phyloP scores from a whole-genome alignment of 2,888 invertebrate genomes.

The Syrista parreyssii region DNA sequence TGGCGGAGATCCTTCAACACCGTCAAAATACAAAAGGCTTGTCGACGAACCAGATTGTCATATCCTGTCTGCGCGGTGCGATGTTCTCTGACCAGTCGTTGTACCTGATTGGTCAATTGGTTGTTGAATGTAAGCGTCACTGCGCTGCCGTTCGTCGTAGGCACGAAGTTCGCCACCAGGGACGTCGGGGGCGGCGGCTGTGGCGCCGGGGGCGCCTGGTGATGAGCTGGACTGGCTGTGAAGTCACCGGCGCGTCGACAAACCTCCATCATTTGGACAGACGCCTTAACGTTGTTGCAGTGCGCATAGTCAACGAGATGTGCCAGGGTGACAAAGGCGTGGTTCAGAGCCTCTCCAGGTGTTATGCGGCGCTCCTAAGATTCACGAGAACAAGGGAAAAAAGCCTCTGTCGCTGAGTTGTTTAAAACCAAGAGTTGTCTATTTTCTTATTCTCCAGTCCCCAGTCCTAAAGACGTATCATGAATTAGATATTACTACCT shows the following conservation, averaged over 20 bases:
- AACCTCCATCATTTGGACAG: slow-evolving; percentile 97
- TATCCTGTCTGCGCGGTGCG: slow-evolving; percentile 74
- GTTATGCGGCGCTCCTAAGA: slow-evolving; percentile 90
- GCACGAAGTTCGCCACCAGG: slow-evolving; percentile 81
- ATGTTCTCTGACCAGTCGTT: slow-evolving; percentile 77
- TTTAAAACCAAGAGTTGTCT: slow-evolving; percentile 10
- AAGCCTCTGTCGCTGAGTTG: slow-evolving; percentile 13
- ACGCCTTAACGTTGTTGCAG: slow-evolving; percentile 96
- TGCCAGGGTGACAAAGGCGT: slow-evolving; percentile 92
- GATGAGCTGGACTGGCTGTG: slow-evolving; percentile 66
- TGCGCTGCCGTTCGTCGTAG: slow-evolving; percentile 80
- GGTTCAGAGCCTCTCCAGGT: slow-evolving; percentile 95
- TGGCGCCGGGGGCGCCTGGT: slow-evolving; percentile 68
- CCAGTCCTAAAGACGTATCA: background rate
- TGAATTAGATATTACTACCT: slow-evolving; percentile 74
- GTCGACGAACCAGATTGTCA: slow-evolving; percentile 75
- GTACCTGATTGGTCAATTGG: slow-evolving; percentile 82
- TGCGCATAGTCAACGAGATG: slow-evolving; percentile 97
- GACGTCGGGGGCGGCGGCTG: slow-evolving; percentile 69
- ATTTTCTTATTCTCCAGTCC: background rate
- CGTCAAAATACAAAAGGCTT: background rate
- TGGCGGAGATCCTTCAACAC: background rate
- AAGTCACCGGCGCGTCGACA: slow-evolving; percentile 69
- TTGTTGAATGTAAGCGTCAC: slow-evolving; percentile 96
- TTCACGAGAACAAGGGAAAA: slow-evolving; percentile 28